Evolutionary conservation across 1,140 invertebrate species (phyloP), one percentile per base, ranked within the genome.

Genomic region (Lasaia peninsularis): DNA sequence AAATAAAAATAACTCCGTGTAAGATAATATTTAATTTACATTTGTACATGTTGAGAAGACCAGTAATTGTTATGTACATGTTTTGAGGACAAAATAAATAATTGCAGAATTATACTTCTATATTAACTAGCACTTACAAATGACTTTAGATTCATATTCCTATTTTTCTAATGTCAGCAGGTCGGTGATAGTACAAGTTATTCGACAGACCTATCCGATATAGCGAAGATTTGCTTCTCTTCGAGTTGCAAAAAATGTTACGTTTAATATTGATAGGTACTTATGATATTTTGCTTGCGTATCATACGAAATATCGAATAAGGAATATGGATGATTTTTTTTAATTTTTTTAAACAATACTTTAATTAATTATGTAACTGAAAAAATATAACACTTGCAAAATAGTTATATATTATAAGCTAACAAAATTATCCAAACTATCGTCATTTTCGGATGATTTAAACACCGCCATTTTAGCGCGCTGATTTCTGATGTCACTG

Each of bases 11-110:
- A 52, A 62, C 62, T 67, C 75, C 69, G 70, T 63, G 64, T 65
- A 68, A 69, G 71, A 72, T 71, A n/a, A n/a, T n/a, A 56, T 80
- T 83, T 84, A 84, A 74, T 85, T 80, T 86, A 88, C 82, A 86
- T 88, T 88, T 88, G 83, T 88, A 88, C 83, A 88, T 65, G 69
- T 75, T 80, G 59, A 63, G 74, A 80, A 78, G 75, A 77, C 68
- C 59, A 66, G 55, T 67, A 72, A 63, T 70, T 73, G 68, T 78
- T 83, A 84, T 85, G 75, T 86, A 88, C 82, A 88, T 67, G 58
- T 60, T 72, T 78, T 28, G 71, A 61, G 67, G 71, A 73, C 60
- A 71, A 77, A 87, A 87, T 85, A 87, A 87, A 85, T 85, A 86
- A 63, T 75, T 74, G 67, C 69, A 83, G 67, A 72, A 75, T 74